Evolutionary conservation across 2,888 invertebrate species (phyloP).

Genomic region (Eupeodes latifasciatus): DNA sequence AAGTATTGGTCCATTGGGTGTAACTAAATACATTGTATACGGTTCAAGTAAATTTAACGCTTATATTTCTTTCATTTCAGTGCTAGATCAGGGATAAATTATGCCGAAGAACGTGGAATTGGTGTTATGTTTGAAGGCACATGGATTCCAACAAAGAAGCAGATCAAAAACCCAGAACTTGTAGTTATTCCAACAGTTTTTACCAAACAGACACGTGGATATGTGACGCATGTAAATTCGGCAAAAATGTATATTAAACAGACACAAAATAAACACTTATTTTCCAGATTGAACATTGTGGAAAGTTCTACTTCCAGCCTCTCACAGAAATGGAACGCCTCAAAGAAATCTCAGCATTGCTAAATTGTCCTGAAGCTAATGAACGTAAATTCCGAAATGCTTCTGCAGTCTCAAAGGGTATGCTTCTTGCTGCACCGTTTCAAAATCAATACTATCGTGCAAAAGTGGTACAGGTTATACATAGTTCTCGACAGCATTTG

Average conservation of each 20-base stretch:
- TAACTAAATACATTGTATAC: too few species aligned
- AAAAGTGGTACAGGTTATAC: conserved; percentile 84
- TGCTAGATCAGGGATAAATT: conserved; percentile 84
- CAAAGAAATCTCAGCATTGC: conserved; percentile 81
- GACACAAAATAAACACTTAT: not conserved
- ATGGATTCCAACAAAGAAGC: conserved; percentile 79
- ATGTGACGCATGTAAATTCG: conserved; percentile 85
- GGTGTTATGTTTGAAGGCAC: conserved; percentile 80
- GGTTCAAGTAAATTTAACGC: too few species aligned
- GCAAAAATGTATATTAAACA: not conserved
- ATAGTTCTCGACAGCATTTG: conserved; percentile 76
- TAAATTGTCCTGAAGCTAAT: conserved; percentile 82
- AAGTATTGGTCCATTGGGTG: conserved; percentile 62
- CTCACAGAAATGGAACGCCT: conserved; percentile 79
- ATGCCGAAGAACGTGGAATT: conserved; percentile 82
- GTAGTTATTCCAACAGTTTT: conserved; percentile 87
- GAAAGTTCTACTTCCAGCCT: conserved; percentile 83
- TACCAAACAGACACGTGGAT: conserved; percentile 84
- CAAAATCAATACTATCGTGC: conserved; percentile 86
- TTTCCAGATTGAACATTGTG: conserved; percentile 80
- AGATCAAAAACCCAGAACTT: conserved; percentile 84
- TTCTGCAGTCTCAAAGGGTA: conserved; percentile 84
- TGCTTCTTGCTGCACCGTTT: conserved; percentile 87
- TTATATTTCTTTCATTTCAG: conserved; percentile 80
- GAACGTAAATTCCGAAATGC: conserved; percentile 78